phyloP scores from a whole-genome alignment of 2,113 vertebrate species.

The Cryptoleucopteryx plumbea region DNA sequence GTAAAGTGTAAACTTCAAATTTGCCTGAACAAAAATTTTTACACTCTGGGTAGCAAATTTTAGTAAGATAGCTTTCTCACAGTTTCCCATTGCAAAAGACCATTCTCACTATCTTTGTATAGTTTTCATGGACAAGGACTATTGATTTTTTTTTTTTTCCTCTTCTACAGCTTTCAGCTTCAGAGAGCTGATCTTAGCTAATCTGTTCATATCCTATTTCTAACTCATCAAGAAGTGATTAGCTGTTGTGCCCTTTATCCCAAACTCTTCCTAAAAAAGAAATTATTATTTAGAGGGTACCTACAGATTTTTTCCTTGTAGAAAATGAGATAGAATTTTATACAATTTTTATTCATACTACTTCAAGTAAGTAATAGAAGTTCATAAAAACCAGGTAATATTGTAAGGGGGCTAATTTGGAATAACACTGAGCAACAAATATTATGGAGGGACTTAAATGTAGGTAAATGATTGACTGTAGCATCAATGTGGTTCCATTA shows the following conservation, averaged over 20 bases:
- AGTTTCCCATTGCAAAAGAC: neutral
- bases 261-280: neutral
- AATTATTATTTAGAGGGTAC: neutral
- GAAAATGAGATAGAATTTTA: neutral
- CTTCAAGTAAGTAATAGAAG: neutral
- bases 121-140: neutral
- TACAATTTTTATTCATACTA: neutral
- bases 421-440: neutral
- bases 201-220: neutral
- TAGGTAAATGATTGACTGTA: neutral
- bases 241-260: neutral
- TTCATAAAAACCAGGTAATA: accelerated
- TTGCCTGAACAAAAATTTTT: neutral
- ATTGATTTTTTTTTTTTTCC: neutral
- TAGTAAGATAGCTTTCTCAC: neutral
- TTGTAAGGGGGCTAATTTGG: neutral
- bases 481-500: neutral
- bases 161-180: neutral
- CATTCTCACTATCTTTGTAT: accelerated
- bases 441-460: neutral
- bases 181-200: neutral
- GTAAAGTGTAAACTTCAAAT: neutral
- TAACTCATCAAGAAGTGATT: neutral
- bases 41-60: neutral
- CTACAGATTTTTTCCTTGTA: neutral